Evolutionary conservation across 2,113 vertebrate genomes (phyloP), one percentile per base, ranked within the genome.

Genomic region (Hydrolagus affinis): DNA sequence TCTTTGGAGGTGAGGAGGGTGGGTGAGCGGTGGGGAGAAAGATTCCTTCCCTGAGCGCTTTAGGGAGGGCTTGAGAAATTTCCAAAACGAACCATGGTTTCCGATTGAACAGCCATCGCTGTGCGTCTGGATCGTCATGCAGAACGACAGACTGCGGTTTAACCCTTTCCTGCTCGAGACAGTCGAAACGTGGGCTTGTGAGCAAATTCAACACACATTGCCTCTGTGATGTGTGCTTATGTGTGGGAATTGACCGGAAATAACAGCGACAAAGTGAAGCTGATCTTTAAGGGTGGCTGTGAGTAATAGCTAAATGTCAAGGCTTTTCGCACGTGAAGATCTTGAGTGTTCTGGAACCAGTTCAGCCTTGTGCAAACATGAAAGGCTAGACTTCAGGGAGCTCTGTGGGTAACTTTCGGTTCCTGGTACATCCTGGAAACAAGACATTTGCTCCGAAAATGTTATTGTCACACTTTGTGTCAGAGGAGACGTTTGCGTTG

Each of bases 301-400:
- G 78, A 68, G 78, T 83, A 66, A 83, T 83, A 66, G 66, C 78
- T 83, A 83, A 83, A 83, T 83, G 78, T 83, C 78, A 66, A 30
- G 78, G 64, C 25, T 11, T 60, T 25, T 83, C n/a, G 25, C 64
- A 83, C 4, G 62, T 68, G 60, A 68, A 28, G 66, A 1, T 44
- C 23, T 68, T n/a, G n/a, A n/a, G 25, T 66, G 25, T 62, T 83
- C 66, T 83, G 78, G 78, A 83, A 44, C 44, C 44, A 44, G 44
- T 44, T 44, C 44, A 44, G 78, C 32, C 78, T n/a, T 83, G 28
- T 83, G 62, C 78, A 19, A n/a, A 66, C 32, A 62, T 83, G 32
- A 83, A 73, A 66, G 60, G 66, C 19, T 15, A 66, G 60, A 83
- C 19, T 15, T 64, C 64, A 64, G 59, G 59, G 59, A 64, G 59